phyloP scores from a whole-genome alignment of 64 coral and sea anemone species.

The Montipora capricornis region DNA sequence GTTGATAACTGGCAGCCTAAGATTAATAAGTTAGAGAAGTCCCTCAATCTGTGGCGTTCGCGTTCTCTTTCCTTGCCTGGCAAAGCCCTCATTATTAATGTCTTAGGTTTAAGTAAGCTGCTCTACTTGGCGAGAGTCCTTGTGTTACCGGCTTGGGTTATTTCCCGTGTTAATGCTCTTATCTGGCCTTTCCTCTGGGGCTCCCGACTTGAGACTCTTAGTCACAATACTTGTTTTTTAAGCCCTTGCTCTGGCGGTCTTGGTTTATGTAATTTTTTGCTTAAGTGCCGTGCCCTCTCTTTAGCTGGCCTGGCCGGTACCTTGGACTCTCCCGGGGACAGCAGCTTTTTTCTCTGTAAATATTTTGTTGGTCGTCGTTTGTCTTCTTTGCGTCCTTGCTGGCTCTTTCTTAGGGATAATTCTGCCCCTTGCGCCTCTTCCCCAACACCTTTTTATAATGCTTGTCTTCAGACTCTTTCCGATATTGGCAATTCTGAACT shows the following conservation, averaged over 20 bases:
- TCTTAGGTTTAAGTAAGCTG: background rate
- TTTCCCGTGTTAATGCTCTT: background rate
- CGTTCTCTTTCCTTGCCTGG: background rate
- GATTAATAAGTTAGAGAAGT: background rate
- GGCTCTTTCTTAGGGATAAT: no score
- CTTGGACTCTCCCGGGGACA: no score
- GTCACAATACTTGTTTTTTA: background rate
- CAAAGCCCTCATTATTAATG: background rate
- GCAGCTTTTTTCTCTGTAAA: no score
- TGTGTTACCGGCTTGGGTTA: background rate
- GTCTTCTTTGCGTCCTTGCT: no score
- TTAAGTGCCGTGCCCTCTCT: background rate
- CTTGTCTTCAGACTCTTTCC: no score
- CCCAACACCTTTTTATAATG: no score
- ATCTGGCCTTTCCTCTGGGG: slow-evolving; percentile 18
- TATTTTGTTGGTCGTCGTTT: no score
- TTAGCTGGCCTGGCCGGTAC: background rate
- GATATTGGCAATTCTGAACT: no score
- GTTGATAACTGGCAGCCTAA: background rate
- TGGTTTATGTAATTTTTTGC: background rate
- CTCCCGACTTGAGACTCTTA: background rate
- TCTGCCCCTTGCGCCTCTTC: no score
- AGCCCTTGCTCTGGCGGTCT: background rate
- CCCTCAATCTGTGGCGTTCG: slow-evolving; percentile 1
- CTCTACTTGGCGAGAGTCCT: background rate